These are phyloP conservation scores for Pterocles gutturalis DNA, from an alignment of 2,113 vertebrate species.

Conservation along the genomic window DNA sequence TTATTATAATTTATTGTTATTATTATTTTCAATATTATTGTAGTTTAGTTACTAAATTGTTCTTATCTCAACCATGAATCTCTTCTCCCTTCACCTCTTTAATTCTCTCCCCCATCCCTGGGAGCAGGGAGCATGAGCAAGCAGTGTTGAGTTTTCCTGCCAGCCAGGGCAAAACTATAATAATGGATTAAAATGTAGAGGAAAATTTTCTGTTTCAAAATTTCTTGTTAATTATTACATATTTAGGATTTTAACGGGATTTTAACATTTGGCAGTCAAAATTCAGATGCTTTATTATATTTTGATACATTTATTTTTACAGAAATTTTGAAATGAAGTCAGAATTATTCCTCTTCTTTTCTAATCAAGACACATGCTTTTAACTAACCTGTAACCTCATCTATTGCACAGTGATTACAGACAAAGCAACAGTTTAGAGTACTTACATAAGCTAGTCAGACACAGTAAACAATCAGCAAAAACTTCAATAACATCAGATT, in stretches of 20 bases:
- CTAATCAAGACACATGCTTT: background rate
- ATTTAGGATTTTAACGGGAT: background rate
- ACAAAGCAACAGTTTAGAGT: background rate
- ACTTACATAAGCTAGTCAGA: background rate
- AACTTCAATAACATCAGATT: background rate
- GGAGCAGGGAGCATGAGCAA: too few species aligned
- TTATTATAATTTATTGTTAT: too few species aligned
- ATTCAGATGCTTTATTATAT: background rate
- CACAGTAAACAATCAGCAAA: background rate
- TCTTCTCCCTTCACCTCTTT: too few species aligned
- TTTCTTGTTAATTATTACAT: background rate
- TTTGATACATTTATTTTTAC: background rate
- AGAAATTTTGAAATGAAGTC: background rate
- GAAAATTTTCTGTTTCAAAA: background rate
- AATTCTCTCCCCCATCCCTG: too few species aligned
- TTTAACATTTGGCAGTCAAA: background rate
- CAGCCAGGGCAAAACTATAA: too few species aligned
- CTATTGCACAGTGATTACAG: background rate
- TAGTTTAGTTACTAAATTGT: too few species aligned
- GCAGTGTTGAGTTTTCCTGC: too few species aligned
- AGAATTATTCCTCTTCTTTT: background rate
- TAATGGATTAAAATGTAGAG: background rate
- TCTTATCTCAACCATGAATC: too few species aligned
- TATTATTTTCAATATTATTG: too few species aligned
- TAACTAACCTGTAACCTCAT: background rate